These are phyloP conservation scores for Clarias gariepinus DNA, from an alignment of 2,113 vertebrate genomes.

Conservation along the genomic window DNA sequence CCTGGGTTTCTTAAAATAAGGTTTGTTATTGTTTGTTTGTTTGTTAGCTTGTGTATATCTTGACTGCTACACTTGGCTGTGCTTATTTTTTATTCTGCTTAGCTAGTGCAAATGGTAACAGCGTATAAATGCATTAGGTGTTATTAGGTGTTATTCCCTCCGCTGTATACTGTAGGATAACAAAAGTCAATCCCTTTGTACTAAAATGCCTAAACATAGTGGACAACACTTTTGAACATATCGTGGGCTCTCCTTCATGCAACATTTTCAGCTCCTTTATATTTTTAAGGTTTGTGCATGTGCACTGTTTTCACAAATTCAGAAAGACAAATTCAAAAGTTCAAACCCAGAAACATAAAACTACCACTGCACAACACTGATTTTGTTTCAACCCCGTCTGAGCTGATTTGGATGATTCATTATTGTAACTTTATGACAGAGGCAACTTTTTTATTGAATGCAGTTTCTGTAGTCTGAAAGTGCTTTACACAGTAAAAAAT, in stretches of 20 bases:
- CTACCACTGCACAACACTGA: neutral
- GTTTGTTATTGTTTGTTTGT: too few relatives aligned
- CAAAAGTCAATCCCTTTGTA: neutral
- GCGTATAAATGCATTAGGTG: too few relatives aligned
- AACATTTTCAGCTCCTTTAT: neutral
- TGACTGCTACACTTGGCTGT: too few relatives aligned
- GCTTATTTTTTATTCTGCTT: too few relatives aligned
- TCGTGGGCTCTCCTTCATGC: neutral
- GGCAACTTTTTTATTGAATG: neutral
- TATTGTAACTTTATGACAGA: constrained; percentile 5
- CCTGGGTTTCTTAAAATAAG: too few relatives aligned
- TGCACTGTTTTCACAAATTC: neutral
- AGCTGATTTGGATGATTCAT: neutral
- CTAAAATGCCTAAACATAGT: neutral
- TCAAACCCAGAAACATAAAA: neutral
- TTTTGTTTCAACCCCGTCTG: neutral
- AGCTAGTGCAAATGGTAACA: too few relatives aligned
- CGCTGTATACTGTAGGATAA: neutral
- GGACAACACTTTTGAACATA: neutral
- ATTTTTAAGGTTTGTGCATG: neutral
- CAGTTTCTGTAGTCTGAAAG: neutral
- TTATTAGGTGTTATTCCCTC: neutral
- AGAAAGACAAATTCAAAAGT: neutral
- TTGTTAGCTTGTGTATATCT: too few relatives aligned
- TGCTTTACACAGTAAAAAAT: neutral